Conservation (phyloP, 2,888 invertebrate species). For the Caenorhabditis sinica region DNA sequence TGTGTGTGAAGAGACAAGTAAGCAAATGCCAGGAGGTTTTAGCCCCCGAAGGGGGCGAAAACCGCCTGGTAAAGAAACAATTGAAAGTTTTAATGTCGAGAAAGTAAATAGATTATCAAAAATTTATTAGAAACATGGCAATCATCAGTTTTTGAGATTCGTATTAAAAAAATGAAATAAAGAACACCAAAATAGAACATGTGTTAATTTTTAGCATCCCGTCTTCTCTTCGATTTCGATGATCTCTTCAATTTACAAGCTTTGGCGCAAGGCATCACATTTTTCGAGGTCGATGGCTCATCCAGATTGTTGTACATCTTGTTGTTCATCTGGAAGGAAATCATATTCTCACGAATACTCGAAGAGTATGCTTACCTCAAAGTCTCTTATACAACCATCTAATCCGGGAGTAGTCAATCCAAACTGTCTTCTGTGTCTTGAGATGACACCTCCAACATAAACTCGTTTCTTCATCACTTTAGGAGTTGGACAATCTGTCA, state of each 20-base stretch:
- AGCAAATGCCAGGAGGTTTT: too few species aligned
- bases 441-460: conserved; percentile 83
- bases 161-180: not conserved
- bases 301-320: conserved; percentile 17
- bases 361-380: conserved; percentile 46
- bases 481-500: conserved; percentile 80
- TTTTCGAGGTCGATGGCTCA: conserved; percentile 31
- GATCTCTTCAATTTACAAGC: conserved; percentile 16
- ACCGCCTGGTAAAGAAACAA: too few species aligned
- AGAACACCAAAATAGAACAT: not conserved
- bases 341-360: not conserved
- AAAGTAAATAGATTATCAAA: not conserved
- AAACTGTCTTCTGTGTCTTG: conserved; percentile 78
- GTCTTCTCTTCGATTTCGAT: conserved; percentile 9
- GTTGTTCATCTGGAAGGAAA: conserved; percentile 32
- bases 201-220: not conserved
- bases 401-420: conserved; percentile 73
- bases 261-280: conserved; percentile 30
- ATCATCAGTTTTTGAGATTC: conserved; percentile 4
- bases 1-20: too few species aligned
- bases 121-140: not conserved
- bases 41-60: too few species aligned
- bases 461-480: conserved; percentile 81
- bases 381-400: conserved; percentile 80
- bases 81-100: too few species aligned